phyloP scores from a whole-genome alignment of 2,113 vertebrate species.

The Callithrix jacchus region DNA sequence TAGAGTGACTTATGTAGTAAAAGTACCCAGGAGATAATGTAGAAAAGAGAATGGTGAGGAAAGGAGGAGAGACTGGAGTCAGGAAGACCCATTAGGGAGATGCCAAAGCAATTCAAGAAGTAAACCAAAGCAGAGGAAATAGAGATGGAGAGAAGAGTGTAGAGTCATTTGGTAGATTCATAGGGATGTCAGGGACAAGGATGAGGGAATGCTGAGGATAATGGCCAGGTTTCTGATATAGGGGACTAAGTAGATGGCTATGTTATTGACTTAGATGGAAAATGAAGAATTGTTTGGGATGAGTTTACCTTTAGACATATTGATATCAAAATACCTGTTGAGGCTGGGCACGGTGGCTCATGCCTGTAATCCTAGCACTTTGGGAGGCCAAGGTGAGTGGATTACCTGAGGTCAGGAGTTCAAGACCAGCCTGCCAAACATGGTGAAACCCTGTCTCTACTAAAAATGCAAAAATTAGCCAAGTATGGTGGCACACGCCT shows the following conservation, averaged over 20 bases:
- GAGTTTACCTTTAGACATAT: not conserved
- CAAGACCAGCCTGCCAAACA: no score
- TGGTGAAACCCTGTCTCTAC: no score
- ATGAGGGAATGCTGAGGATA: not conserved
- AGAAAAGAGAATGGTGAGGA: not conserved
- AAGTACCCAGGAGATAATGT: not conserved
- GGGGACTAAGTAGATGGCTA: not conserved
- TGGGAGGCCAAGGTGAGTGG: no score
- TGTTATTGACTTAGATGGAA: not conserved
- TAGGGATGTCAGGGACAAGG: not conserved
- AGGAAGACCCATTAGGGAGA: not conserved
- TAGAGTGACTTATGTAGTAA: not conserved
- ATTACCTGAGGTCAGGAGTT: no score
- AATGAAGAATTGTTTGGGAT: not conserved
- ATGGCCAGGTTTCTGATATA: not conserved
- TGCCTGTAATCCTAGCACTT: no score
- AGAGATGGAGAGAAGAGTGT: not conserved
- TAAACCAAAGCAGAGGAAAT: not conserved
- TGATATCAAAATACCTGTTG: not conserved
- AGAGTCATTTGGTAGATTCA: not conserved
- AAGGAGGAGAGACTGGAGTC: not conserved
- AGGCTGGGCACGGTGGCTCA: no score
- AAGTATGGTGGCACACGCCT: no score
- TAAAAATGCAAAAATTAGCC: no score
- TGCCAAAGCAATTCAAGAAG: not conserved